Base-by-base conservation (phyloP, 2,113 vertebrate species). In the Rhombomys opimus region DNA sequence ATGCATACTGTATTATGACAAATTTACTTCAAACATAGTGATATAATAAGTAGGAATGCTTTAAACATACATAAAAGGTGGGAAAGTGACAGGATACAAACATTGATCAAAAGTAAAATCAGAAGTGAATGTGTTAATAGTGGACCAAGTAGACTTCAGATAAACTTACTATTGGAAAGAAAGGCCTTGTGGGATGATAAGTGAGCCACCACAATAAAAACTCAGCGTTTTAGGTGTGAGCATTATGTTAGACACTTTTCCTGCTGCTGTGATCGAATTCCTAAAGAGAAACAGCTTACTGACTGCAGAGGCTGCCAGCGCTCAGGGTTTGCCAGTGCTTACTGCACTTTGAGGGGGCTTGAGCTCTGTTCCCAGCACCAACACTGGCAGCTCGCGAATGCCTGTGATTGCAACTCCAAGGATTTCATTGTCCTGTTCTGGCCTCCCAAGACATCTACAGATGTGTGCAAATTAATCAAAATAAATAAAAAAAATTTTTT, bases 11-110 rank as follows among this genome's bases (percentile, higher is more conserved):
- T 95, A 76, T 57, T 54, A 72, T 82, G 41, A 59, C 17, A 78
- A 95, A 68, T 63, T 77, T 93, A 57, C 90, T 73, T 77, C 41
- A 78, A 96, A 78, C 2, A n/a, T 50, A 75, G 78, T 70, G 14
- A 68, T 10, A 65, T 6, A 54, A 0, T 6, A 54, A 0, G 80
- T 75, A 57, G 38, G 61, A 32, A 11, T 17, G 14, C 25, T 85
- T 85, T 46, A 65, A 65, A 30, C 15, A 65, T 46, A 30, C 38
- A 50, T 32, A 0, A 80, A 70, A 18, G 2, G 12, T 63, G 27
- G 52, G 65, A 91, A 81, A 38, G 15, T 59, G 89, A 76, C 12
- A 67, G 14, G 32, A 17, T 52, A 35, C n/a, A 75, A 88, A 92
- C 12, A 46, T 0, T 93, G 50, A n/a, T 54, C 23, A 94, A 54